Evolutionary conservation across 2,888 invertebrate species (phyloP).

Genomic region (Acronicta aceris): DNA sequence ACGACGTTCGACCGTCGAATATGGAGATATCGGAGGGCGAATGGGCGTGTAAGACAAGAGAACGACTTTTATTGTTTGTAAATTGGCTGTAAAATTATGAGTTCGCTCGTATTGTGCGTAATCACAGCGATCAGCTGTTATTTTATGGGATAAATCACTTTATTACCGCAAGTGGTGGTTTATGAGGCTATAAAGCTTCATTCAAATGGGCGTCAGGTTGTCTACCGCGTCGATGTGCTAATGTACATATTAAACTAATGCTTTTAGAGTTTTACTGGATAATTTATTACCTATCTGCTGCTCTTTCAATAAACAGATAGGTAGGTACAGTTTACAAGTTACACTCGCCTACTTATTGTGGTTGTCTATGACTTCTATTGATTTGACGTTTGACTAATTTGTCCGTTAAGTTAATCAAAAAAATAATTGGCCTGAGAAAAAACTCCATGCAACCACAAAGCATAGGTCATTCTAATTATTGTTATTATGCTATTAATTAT

Average conservation of each 20-base stretch:
- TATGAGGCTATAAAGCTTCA: slow-evolving; percentile 78
- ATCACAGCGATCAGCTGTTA: slow-evolving; percentile 87
- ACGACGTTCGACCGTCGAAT: slow-evolving; percentile 80
- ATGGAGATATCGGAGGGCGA: slow-evolving; percentile 87
- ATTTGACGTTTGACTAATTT: background rate
- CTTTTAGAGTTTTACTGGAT: slow-evolving; percentile 51
- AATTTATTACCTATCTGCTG: slow-evolving; percentile 54
- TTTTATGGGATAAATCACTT: slow-evolving; percentile 86
- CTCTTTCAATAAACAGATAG: slow-evolving; percentile 45
- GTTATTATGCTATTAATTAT: no score
- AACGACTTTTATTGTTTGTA: slow-evolving; percentile 89
- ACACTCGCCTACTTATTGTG: background rate
- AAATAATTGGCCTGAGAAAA: no score
- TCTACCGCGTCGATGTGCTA: slow-evolving; percentile 67
- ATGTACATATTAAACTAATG: slow-evolving; percentile 62
- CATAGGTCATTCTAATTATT: no score
- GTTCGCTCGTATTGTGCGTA: slow-evolving; percentile 85
- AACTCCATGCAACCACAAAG: no score
- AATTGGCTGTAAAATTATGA: slow-evolving; percentile 90
- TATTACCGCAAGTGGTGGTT: slow-evolving; percentile 81
- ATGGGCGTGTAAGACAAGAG: slow-evolving; percentile 87
- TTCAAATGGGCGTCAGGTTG: slow-evolving; percentile 72
- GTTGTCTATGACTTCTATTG: background rate
- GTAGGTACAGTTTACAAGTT: slow-evolving; percentile 23
- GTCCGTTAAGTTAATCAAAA: no score